Conservation (phyloP, 2,888 invertebrate genomes). For the Quadroppia sp. region DNA sequence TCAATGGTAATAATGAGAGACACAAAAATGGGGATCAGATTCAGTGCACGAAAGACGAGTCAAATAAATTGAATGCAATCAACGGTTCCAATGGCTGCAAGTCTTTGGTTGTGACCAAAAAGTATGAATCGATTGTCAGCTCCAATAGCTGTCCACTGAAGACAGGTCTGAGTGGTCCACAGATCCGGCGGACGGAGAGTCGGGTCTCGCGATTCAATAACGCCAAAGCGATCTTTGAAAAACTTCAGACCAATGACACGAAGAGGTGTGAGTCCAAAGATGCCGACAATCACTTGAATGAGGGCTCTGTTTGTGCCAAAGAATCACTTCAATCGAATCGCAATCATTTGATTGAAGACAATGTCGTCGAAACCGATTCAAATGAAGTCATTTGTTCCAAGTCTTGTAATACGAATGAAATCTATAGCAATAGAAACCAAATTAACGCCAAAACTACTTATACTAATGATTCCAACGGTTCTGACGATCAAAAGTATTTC, state of each 20-base stretch:
- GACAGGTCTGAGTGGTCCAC: not conserved
- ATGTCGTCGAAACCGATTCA: not conserved
- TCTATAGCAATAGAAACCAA: not conserved
- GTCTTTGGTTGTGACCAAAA: not conserved
- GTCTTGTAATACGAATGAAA: slow-evolving; percentile 9
- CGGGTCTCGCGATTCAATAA: slow-evolving; percentile 60
- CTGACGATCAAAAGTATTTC: not conserved
- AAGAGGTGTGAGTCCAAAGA: slow-evolving; percentile 22
- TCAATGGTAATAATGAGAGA: slow-evolving; percentile 9
- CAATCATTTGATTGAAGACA: not conserved
- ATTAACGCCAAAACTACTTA: slow-evolving; percentile 39
- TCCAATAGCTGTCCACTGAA: not conserved
- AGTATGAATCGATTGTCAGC: not conserved
- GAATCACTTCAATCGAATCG: slow-evolving; percentile 27
- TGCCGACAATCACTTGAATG: slow-evolving; percentile 32
- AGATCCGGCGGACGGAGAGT: slow-evolving; percentile 45
- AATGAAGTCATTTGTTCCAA: slow-evolving; percentile 12
- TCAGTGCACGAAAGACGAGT: not conserved
- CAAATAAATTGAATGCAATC: not conserved
- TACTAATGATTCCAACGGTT: not conserved
- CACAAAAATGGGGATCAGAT: slow-evolving; percentile 11
- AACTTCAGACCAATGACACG: slow-evolving; percentile 60
- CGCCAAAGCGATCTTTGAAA: slow-evolving; percentile 84
- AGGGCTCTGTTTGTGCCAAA: slow-evolving; percentile 34
- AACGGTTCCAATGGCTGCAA: slow-evolving; percentile 23